Evolutionary conservation across 2,888 invertebrate genomes (phyloP).

Genomic region (Bembecia ichneumoniformis): DNA sequence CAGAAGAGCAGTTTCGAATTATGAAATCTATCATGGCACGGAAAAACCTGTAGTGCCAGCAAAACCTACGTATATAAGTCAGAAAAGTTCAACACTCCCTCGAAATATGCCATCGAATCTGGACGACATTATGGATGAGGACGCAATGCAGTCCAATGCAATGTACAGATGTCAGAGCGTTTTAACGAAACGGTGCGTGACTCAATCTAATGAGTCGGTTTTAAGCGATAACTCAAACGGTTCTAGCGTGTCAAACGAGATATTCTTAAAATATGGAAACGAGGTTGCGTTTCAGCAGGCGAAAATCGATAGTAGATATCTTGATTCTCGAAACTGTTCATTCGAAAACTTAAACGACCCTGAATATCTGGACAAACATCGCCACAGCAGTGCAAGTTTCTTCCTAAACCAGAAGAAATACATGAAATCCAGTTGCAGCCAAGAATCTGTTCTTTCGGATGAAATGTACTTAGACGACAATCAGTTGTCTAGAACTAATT

Average conservation of each 20-base stretch:
- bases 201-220: constrained; percentile 71
- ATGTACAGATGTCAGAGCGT: constrained; percentile 67
- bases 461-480: constrained; percentile 74
- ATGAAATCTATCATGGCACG: constrained; percentile 76
- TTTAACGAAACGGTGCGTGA: constrained; percentile 69
- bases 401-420: constrained; percentile 79
- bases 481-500: constrained; percentile 76
- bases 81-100: constrained; percentile 64
- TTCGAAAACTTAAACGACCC: constrained; percentile 56
- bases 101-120: constrained; percentile 67
- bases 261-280: constrained; percentile 64
- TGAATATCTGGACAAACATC: constrained; percentile 69
- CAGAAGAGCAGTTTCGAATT: constrained; percentile 81
- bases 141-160: constrained; percentile 35
- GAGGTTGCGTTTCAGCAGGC: constrained; percentile 66
- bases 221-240: constrained; percentile 66
- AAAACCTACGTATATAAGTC: constrained; percentile 48
- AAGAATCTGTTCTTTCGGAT: constrained; percentile 84
- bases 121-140: constrained; percentile 68
- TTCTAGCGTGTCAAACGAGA: constrained; percentile 66
- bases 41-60: constrained; percentile 53
- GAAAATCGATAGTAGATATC: constrained; percentile 56
- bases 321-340: constrained; percentile 63
- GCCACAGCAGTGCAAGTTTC: constrained; percentile 85
- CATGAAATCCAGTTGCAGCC: constrained; percentile 76